phyloP scores from a whole-genome alignment of 2,888 invertebrate genomes.

The Sarcophaga rosellei region DNA sequence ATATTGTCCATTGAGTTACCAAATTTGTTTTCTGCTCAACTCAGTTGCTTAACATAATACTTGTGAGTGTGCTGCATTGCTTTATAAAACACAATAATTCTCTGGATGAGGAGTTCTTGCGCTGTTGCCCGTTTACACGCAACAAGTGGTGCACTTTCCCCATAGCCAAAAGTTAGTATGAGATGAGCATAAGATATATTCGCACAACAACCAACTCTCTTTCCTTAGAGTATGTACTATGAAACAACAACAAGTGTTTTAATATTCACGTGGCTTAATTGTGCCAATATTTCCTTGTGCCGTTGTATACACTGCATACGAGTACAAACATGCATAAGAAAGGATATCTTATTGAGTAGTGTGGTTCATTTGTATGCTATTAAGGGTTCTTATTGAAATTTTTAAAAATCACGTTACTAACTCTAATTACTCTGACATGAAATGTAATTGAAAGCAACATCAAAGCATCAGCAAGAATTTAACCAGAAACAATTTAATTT shows the following conservation, averaged over 20 bases:
- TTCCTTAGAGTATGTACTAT: no score
- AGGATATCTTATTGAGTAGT: not conserved
- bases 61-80: not conserved
- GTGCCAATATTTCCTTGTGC: not conserved
- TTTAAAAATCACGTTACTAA: conserved; percentile 14
- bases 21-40: not conserved
- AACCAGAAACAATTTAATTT: not conserved
- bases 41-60: no score
- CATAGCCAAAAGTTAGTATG: no score
- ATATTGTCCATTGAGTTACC: not conserved
- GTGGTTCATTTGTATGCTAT: not conserved
- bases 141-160: not conserved
- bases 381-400: conserved; percentile 18
- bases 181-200: not conserved
- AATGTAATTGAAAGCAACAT: conserved; percentile 41
- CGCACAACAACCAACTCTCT: no score
- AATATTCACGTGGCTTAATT: not conserved
- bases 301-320: not conserved
- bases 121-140: not conserved
- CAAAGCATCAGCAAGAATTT: conserved; percentile 21
- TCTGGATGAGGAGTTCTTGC: no score
- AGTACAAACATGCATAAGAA: not conserved
- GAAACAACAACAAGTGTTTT: not conserved
- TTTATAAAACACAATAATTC: no score
- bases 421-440: conserved; percentile 32